Conservation (phyloP, 2,888 invertebrate species). For the Helobdella robusta region DNA sequence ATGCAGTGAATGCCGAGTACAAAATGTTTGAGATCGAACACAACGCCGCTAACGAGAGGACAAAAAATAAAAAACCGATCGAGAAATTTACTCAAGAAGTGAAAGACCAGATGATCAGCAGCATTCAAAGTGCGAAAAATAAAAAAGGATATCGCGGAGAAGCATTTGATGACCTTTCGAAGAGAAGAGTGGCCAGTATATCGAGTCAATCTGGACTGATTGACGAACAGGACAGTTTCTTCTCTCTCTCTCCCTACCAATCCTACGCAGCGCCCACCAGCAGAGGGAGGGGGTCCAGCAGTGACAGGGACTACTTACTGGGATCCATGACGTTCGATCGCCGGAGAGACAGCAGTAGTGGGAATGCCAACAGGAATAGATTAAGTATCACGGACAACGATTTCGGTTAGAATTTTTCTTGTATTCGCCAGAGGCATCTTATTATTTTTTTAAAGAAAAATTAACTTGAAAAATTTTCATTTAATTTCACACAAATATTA, state of each 20-base stretch:
- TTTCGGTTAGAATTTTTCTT: slow-evolving; percentile 21
- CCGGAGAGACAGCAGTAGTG: slow-evolving; percentile 4
- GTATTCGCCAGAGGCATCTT: not conserved
- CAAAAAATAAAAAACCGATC: slow-evolving; percentile 21
- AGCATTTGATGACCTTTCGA: slow-evolving; percentile 6
- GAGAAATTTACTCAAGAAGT: slow-evolving; percentile 24
- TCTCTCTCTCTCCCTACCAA: slow-evolving; percentile 14
- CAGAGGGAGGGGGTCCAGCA: slow-evolving; percentile 4
- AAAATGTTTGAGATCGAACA: slow-evolving; percentile 26
- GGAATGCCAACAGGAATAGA: not conserved
- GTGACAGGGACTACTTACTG: slow-evolving; percentile 5
- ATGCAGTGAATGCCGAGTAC: slow-evolving; percentile 26
- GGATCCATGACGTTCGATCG: not conserved
- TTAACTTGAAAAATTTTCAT: not conserved
- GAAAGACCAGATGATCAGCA: slow-evolving; percentile 18
- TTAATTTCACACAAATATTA: not conserved
- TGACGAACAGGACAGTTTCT: slow-evolving; percentile 20
- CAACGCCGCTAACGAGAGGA: slow-evolving; percentile 21
- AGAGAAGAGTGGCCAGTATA: slow-evolving; percentile 11
- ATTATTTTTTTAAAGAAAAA: not conserved
- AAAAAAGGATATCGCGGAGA: not conserved
- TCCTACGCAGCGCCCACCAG: not conserved
- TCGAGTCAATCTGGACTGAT: slow-evolving; percentile 14
- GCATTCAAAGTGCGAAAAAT: slow-evolving; percentile 6
- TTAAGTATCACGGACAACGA: slow-evolving; percentile 6